Conservation (phyloP, 2,797 vertebrate species). For the Labeo calbasu region DNA sequence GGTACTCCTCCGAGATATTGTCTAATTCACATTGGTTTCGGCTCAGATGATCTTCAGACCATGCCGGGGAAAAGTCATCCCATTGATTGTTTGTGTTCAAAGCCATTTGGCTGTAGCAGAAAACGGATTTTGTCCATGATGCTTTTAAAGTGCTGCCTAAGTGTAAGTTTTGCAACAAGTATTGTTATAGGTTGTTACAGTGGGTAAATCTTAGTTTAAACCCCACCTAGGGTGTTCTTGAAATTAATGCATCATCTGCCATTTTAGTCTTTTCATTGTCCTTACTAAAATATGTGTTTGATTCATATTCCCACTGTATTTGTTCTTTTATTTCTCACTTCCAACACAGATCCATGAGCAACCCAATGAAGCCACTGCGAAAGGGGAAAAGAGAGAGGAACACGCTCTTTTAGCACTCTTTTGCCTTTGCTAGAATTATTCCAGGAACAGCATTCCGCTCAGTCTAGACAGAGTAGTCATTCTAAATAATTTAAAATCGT, state of each 20-base stretch:
- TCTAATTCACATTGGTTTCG: background rate
- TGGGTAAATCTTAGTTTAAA: background rate
- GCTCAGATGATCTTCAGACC: constrained; percentile 19
- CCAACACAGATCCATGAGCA: background rate
- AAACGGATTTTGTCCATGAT: background rate
- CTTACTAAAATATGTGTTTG: background rate
- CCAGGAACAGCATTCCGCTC: background rate
- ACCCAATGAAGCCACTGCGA: background rate
- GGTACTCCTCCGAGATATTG: background rate
- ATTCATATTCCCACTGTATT: background rate
- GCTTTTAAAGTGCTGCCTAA: background rate
- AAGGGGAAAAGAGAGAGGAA: background rate
- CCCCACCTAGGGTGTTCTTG: background rate
- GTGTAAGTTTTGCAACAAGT: background rate
- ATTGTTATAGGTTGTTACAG: background rate
- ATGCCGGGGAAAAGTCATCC: background rate
- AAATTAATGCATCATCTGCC: background rate
- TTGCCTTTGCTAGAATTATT: background rate
- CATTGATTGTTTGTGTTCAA: background rate
- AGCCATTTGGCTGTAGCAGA: constrained; percentile 9
- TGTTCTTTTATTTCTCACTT: background rate
- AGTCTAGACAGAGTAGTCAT: background rate
- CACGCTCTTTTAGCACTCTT: background rate
- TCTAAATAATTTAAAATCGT: background rate
- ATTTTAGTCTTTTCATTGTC: background rate